A percentile compares a stretch with the other conserved stretches of the same genome.
These are phyloP conservation scores for Trissolcus japonicus DNA, from an alignment of 2,888 invertebrate genomes.

Conservation along the genomic window DNA sequence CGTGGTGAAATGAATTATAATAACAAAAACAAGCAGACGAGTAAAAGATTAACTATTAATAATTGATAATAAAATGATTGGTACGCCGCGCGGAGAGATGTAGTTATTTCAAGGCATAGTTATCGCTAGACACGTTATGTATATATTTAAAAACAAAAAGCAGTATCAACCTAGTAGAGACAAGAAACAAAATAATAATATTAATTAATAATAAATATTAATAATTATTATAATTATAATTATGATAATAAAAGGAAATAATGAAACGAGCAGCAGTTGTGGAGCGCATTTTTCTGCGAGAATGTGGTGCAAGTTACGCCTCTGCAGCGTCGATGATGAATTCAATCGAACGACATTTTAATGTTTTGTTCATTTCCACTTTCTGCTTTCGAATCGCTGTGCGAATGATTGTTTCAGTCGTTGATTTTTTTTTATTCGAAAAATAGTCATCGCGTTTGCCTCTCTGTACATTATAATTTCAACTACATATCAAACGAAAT, in stretches of 20 bases:
- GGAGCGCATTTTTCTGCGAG: conserved; percentile 58
- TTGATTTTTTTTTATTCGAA: background rate
- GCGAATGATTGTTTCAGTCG: background rate
- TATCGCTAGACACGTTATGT: conserved; percentile 73
- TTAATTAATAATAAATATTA: conserved; percentile 49
- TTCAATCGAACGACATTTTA: conserved; percentile 65
- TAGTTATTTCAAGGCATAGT: conserved; percentile 67
- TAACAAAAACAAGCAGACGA: conserved; percentile 19
- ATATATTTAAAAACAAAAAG: conserved; percentile 64
- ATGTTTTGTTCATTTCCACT: background rate
- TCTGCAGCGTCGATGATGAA: conserved; percentile 68
- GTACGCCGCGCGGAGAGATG: conserved; percentile 58
- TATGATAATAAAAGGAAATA: conserved; percentile 53
- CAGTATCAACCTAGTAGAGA: conserved; percentile 61
- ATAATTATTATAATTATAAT: conserved; percentile 51
- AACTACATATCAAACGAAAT: too few relatives aligned
- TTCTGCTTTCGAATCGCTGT: background rate
- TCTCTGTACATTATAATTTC: background rate
- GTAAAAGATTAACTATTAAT: conserved; percentile 27
- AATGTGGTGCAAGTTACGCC: conserved; percentile 71
- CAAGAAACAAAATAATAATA: conserved; percentile 60
- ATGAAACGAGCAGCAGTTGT: conserved; percentile 54
- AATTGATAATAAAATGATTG: conserved; percentile 42
- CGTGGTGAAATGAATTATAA: conserved; percentile 16
- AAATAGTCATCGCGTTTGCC: conserved; percentile 14